A percentile compares a stretch with the other conserved stretches of the same genome.
These are phyloP conservation scores for Baronia brevicornis DNA, from an alignment of 2,888 invertebrate species.

Conservation along the genomic window DNA sequence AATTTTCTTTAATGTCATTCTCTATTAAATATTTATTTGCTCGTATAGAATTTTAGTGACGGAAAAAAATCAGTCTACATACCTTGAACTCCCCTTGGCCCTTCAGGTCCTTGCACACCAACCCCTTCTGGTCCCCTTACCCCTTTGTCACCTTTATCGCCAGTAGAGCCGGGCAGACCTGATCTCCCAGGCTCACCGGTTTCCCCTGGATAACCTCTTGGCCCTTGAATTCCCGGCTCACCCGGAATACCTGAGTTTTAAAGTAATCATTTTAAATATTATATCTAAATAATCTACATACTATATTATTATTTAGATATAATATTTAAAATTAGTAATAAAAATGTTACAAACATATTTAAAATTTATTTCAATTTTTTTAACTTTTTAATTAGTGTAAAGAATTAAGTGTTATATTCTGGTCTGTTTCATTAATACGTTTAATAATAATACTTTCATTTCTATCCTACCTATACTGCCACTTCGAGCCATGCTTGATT, in stretches of 20 bases:
- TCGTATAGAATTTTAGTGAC: too few species aligned
- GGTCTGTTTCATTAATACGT: too few species aligned
- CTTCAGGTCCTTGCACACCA: constrained; percentile 83
- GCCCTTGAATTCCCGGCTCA: constrained; percentile 78
- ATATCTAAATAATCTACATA: too few species aligned
- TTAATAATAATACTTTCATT: too few species aligned
- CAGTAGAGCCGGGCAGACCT: constrained; percentile 77
- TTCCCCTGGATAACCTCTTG: constrained; percentile 81
- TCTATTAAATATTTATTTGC: neutral
- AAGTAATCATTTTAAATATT: too few species aligned
- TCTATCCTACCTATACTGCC: too few species aligned
- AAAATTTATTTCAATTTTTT: too few species aligned
- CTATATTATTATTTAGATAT: neutral
- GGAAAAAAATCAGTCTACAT: too few species aligned
- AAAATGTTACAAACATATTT: neutral
- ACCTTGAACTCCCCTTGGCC: constrained; percentile 82
- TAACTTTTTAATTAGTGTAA: too few species aligned
- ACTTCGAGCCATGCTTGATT: too few species aligned
- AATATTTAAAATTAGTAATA: too few species aligned
- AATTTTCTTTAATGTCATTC: neutral
- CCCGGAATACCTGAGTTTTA: constrained; percentile 76
- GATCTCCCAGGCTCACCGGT: constrained; percentile 81
- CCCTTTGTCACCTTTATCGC: constrained; percentile 84
- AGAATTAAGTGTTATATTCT: too few species aligned
- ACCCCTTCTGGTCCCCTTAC: constrained; percentile 82